These are phyloP conservation scores for Malurus elegans DNA, from an alignment of 2,113 vertebrate genomes.

Conservation along the genomic window DNA sequence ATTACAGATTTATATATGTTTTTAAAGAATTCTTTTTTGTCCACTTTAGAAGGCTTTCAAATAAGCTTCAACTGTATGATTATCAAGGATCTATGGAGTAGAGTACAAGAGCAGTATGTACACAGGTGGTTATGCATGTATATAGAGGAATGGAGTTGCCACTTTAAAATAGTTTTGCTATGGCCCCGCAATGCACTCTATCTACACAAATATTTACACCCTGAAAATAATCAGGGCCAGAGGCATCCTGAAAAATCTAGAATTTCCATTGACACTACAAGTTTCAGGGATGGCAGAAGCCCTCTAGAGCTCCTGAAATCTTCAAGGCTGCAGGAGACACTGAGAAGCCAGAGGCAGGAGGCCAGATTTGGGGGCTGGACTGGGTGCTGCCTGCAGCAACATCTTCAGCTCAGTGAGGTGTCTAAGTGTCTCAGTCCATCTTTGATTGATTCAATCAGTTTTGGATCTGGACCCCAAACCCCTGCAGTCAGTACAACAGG, in stretches of 20 bases:
- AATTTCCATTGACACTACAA: not conserved
- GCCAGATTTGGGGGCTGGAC: not conserved
- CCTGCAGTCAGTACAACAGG: not conserved
- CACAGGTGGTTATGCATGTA: not conserved
- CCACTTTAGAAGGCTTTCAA: not conserved
- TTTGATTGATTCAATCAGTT: not conserved
- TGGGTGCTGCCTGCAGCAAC: not conserved
- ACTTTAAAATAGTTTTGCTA: not conserved
- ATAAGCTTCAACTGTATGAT: not conserved
- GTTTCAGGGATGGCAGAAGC: not conserved
- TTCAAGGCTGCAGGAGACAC: not conserved
- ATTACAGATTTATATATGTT: constrained; percentile 17
- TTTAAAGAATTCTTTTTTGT: constrained; percentile 38
- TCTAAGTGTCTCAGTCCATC: not conserved
- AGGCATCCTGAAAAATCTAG: not conserved
- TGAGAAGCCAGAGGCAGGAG: not conserved
- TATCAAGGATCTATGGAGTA: not conserved
- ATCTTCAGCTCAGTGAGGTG: not conserved
- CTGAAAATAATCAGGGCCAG: not conserved
- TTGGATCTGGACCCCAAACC: not conserved
- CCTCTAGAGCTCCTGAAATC: not conserved
- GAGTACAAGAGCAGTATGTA: not conserved
- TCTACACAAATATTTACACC: not conserved
- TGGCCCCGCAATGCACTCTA: not conserved
- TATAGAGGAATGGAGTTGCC: not conserved